Evolutionary conservation across 2,797 vertebrate species (phyloP), one percentile per base, ranked within the genome.

Genomic region (Aphelocoma californica): DNA sequence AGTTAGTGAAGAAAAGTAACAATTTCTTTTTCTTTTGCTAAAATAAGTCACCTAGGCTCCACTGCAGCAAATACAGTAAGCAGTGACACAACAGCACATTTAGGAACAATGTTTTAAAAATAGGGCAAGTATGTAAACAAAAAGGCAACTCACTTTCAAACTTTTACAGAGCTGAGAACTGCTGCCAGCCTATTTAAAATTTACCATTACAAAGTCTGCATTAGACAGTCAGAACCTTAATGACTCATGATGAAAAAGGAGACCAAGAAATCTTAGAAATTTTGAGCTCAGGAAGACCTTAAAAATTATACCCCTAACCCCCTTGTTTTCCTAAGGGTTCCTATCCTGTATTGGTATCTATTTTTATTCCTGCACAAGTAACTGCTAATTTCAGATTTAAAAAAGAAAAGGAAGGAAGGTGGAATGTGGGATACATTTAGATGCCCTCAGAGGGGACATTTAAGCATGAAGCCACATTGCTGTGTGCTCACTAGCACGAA

Each of bases 101-200:
- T 84, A 84, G 66, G 53, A 93, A 77, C 42, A 64, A 80, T 40
- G 62, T 86, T 88, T 93, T 90, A 88, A 95, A 95, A 88, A 94
- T 42, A 95, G 78, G 29, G 44, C 21, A 60, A 81, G 34, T 53
- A 77, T 38, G 31, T 53, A 92, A 88, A 86, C 61, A 82, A n/a
- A 92, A 74, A 88, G 56, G 66, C 54, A 88, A 86, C n/a, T 74
- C 78, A 42, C 50, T 66, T 60, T 53, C 62, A 90, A 79, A 82
- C n/a, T 2, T 40, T 71, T 44, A 62, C 5, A 71, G 48, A 91
- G 31, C 15, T 20, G 21, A 79, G 26, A 86, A 87, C 64, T 82
- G 42, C 48, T 69, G 31, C 20, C 69, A 70, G 25, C 2, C n/a
- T 47, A n/a, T 85, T 82, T 57, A 67, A 85, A 80, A 50, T 4